Base-by-base conservation (phyloP, 1,140 invertebrate genomes). In the Liolophura sinensis region DNA sequence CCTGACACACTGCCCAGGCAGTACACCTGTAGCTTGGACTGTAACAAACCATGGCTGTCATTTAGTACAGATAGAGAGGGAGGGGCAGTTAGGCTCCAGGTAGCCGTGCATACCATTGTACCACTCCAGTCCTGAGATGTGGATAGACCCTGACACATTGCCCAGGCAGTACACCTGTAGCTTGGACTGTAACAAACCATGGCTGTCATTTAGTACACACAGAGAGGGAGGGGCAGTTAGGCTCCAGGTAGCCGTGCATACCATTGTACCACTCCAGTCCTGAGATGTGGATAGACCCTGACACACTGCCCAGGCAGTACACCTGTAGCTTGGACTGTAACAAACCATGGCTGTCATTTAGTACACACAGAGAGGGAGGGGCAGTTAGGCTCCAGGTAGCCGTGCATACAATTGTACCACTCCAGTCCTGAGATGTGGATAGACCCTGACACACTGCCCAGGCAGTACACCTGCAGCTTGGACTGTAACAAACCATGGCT, bases 181-280 rank as follows among this genome's bases (percentile, higher is more conserved):
- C 70, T 82, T 82, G 57, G 78, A 78, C 82, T 83, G 73, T 6
- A 62, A 72, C 60, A 58, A 52, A 57, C n/a, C n/a, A n/a, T n/a
- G n/a, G n/a, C n/a, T n/a, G n/a, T n/a, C n/a, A n/a, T n/a, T n/a
- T n/a, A n/a, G n/a, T n/a, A n/a, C 92, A 94, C 70, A 98, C 90
- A 0, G 90, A 91, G 27, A 98, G 84, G 27, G 91, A 89, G 0
- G 95, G 95, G 77, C 90, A 90, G 68, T 91, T 90, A 0, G 87
- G 77, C 24, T 92, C 89, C 0, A 90, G 82, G 69, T 89, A 89
- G 1, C 91, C 90, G 81, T 89, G 83, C 15, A 68, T 60, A 1
- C 91, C 93, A 78, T 93, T 89, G 79, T 93, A 97, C 94, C 95
- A 97, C 74, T 92, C 88, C 70, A 97, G 86, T 5, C 90, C 89